phyloP scores from a whole-genome alignment of 2,888 invertebrate species.

The Hypomecis atomaria region DNA sequence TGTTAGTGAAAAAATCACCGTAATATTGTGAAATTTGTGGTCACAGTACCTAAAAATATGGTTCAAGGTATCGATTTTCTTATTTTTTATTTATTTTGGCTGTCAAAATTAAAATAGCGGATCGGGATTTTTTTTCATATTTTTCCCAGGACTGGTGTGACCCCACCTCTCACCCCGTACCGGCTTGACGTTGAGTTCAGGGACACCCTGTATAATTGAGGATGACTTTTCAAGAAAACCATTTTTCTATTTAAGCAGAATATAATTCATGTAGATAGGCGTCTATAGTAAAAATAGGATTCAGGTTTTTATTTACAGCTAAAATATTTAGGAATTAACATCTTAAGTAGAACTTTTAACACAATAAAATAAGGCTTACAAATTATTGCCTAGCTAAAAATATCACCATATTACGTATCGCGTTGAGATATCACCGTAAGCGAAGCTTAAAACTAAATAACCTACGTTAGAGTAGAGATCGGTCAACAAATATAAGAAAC shows the following conservation, averaged over 20 bases:
- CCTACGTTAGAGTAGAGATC: slow-evolving; percentile 75
- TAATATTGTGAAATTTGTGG: too few species aligned
- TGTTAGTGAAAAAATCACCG: too few species aligned
- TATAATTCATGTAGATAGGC: slow-evolving; percentile 67
- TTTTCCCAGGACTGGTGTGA: too few species aligned
- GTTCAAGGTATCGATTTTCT: too few species aligned
- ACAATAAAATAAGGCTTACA: slow-evolving; percentile 69
- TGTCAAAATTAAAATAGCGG: too few species aligned
- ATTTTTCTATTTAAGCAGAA: slow-evolving; percentile 55
- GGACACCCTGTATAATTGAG: too few species aligned
- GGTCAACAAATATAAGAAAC: slow-evolving; percentile 71
- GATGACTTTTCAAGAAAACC: slow-evolving; percentile 25
- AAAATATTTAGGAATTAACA: slow-evolving; percentile 64
- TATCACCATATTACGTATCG: slow-evolving; percentile 83
- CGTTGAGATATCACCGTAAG: slow-evolving; percentile 74
- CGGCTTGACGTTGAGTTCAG: too few species aligned
- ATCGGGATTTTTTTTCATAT: too few species aligned
- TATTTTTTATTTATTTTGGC: too few species aligned
- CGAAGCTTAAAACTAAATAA: slow-evolving; percentile 62
- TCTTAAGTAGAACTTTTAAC: slow-evolving; percentile 58
- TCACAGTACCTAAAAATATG: too few species aligned
- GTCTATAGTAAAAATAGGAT: slow-evolving; percentile 66
- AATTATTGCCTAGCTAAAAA: slow-evolving; percentile 65
- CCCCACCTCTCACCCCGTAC: too few species aligned
- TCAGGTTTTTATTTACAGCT: slow-evolving; percentile 66